phyloP scores from a whole-genome alignment of 2,797 vertebrate species.

The Muraenolepis orangiensis region DNA sequence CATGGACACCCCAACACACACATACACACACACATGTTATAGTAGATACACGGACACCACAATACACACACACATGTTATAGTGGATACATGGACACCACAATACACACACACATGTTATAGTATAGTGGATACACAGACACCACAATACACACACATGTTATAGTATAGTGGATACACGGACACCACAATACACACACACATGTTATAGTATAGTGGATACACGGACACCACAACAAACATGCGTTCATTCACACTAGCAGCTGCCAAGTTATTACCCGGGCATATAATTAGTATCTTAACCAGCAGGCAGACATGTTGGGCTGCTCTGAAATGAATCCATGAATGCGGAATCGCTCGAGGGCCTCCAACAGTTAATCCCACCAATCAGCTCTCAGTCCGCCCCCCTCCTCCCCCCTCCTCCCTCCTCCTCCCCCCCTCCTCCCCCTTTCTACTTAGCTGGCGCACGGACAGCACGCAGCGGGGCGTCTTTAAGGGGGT shows the following conservation, averaged over 20 bases:
- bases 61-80: conserved; percentile 11
- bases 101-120: conserved; percentile 21
- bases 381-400: conserved; percentile 25
- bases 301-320: conserved; percentile 33
- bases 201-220: conserved; percentile 11
- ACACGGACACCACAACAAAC: conserved; percentile 14
- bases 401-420: too few species aligned
- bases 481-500: conserved; percentile 43
- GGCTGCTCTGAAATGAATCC: conserved; percentile 24
- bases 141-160: not conserved
- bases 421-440: too few species aligned
- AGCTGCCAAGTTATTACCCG: conserved; percentile 41
- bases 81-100: too few species aligned
- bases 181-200: too few species aligned
- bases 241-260: conserved; percentile 21
- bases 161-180: too few species aligned
- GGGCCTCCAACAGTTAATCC: conserved; percentile 18
- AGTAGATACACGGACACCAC: too few species aligned
- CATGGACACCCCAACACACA: too few species aligned
- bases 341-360: conserved; percentile 26
- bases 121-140: conserved; percentile 4
- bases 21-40: conserved; percentile 35
- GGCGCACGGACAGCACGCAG: conserved; percentile 35
- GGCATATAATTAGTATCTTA: conserved; percentile 51
- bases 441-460: conserved; percentile 32